Percentiles rank a stretch among this genome's conserved stretches.
Evolutionary conservation across 2,888 invertebrate species (phyloP).

Genomic region (Chirona hameri): DNA sequence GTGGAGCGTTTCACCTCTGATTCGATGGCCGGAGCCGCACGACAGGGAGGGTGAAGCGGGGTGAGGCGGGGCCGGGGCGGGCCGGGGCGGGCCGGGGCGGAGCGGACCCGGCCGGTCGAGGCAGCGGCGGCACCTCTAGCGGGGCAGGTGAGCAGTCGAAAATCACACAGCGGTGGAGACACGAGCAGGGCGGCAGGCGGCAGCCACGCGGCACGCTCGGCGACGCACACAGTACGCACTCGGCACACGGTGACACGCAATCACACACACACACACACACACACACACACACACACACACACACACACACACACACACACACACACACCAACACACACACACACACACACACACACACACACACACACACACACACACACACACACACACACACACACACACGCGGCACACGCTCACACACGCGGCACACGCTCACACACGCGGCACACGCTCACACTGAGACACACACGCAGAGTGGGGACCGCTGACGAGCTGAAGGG

Average conservation of each 20-base stretch:
- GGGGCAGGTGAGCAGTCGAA: no score
- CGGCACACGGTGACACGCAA: neutral
- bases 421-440: neutral
- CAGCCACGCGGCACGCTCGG: neutral
- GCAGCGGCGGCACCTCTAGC: no score
- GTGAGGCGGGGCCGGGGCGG: no score
- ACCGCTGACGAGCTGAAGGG: neutral
- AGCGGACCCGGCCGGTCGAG: no score
- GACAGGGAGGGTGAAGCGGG: no score
- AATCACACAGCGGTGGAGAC: no score
- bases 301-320: neutral
- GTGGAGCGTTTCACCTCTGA: no score
- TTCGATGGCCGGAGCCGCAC: no score
- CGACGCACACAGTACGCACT: neutral
- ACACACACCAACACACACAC: neutral
- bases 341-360: neutral
- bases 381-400: neutral
- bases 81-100: no score
- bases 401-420: neutral
- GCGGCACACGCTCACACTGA: no score
- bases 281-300: neutral
- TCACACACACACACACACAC: neutral
- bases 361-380: neutral
- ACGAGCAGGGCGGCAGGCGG: no score
- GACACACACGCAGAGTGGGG: neutral